Percentiles rank a stretch among this genome's conserved stretches.
Evolutionary conservation across 2,113 vertebrate genomes (phyloP).

Genomic region (Ptilorrhoa leucosticta): DNA sequence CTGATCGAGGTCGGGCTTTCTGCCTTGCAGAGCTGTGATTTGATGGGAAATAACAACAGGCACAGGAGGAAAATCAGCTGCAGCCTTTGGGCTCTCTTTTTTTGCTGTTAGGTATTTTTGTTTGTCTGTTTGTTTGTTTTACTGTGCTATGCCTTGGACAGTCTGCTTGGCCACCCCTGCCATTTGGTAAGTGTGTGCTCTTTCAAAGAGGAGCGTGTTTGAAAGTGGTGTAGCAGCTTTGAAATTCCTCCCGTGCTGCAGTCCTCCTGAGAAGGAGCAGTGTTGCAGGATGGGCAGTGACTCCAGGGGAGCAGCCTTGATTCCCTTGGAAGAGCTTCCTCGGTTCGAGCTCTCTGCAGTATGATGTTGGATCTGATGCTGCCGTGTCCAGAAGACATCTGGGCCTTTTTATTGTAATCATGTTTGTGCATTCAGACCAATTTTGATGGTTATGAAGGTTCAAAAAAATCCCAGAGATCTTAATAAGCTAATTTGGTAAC

Average conservation of each 20-base stretch:
- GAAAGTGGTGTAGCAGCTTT: not conserved
- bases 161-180: not conserved
- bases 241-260: not conserved
- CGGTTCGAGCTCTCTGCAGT: fast-evolving
- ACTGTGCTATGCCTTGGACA: not conserved
- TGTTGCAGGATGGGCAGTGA: not conserved
- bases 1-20: not conserved
- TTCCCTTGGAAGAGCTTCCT: not conserved
- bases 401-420: slow-evolving; percentile 6
- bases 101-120: not conserved
- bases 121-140: not conserved
- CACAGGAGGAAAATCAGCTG: not conserved
- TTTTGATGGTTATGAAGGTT: slow-evolving; percentile 38
- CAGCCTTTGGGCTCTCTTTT: not conserved
- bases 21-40: not conserved
- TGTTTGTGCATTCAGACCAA: slow-evolving; percentile 40
- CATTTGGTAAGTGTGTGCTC: not conserved
- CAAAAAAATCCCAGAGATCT: slow-evolving; percentile 37
- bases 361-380: not conserved
- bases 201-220: not conserved
- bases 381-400: slow-evolving; percentile 8
- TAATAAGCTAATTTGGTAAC: slow-evolving; percentile 47
- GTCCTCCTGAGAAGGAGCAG: not conserved
- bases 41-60: not conserved
- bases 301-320: not conserved